Evolutionary conservation across 2,113 vertebrate species (phyloP), one percentile per base, ranked within the genome.

Genomic region (Galemys pyrenaicus): DNA sequence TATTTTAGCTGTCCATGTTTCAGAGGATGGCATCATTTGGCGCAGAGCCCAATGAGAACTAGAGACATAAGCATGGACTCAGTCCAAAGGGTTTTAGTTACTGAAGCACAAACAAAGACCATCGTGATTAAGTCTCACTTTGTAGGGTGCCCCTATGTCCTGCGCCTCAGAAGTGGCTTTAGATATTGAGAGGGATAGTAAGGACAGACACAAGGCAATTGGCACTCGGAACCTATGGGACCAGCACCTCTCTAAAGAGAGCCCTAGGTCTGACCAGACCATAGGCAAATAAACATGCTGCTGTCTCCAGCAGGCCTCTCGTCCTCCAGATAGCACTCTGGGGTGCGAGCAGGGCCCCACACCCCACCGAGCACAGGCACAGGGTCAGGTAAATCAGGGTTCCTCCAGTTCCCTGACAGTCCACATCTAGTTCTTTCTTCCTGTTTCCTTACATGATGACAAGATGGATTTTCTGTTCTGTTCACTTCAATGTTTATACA

Each of bases 401-500:
- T 71, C 93, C 75, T 90, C 67, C 71, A 30, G 89, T 56, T 92
- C 78, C 70, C 92, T 67, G 90, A 93, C 90, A 74, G 73, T 49
- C 88, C n/a, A 6, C 13, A 32, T 73, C 96, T 78, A 49, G 37
- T 60, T 90, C 87, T 82, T 91, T 78, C 94, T 96, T 97, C 93
- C 94, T 96, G 87, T 75, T 88, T 80, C 78, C 54, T 85, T 49
- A 30, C 26, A 80, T 9, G 64, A 92, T 96, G 95, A 95, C 95
- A 96, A 64, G 95, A 96, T 86, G 95, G 96, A 95, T 97, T 96
- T 97, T 97, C 93, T 97, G 96, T 96, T 94, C 96, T 94, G 87
- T 39, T 87, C 5, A 26, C 70, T 67, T 92, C 54, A 30, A 30
- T 97, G 95, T 97, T 96, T 95, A 97, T 49, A 92, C 68, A 96